Percentiles rank a stretch among this genome's conserved stretches.
Conservation (phyloP, 2,797 vertebrate genomes). For the Coccyzus lansbergi region DNA sequence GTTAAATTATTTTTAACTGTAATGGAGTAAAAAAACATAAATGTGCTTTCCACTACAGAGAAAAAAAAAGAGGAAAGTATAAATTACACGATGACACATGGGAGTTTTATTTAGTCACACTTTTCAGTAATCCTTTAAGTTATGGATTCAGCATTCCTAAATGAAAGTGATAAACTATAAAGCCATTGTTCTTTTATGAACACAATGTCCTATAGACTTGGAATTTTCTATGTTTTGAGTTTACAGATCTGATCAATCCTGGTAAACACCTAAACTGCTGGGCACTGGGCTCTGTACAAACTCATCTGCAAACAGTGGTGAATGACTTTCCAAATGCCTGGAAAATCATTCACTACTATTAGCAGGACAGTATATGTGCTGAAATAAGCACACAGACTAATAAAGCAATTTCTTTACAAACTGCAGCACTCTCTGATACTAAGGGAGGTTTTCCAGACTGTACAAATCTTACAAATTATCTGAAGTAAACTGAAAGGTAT, state of each 20-base stretch:
- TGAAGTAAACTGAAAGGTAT: constrained; percentile 2
- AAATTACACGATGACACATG: background rate
- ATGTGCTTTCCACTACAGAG: background rate
- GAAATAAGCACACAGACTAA: background rate
- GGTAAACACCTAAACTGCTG: background rate
- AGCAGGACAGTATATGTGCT: background rate
- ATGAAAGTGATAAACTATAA: background rate
- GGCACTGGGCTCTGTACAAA: background rate
- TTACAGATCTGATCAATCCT: background rate
- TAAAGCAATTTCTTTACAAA: constrained; percentile 11
- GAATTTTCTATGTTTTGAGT: background rate
- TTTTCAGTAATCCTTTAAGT: background rate
- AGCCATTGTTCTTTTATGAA: background rate
- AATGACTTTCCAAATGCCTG: background rate
- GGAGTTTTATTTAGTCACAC: background rate
- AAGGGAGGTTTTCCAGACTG: constrained; percentile 27
- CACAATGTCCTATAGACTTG: background rate
- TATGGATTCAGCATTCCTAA: background rate
- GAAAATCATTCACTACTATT: constrained; percentile 12
- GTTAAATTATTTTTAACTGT: background rate
- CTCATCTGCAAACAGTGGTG: background rate
- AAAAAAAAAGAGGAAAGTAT: background rate
- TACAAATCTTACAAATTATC: constrained; percentile 39
- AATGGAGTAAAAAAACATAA: background rate
- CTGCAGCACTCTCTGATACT: background rate